phyloP scores from a whole-genome alignment of 2,113 vertebrate species.

The Mormoops blainvillei region DNA sequence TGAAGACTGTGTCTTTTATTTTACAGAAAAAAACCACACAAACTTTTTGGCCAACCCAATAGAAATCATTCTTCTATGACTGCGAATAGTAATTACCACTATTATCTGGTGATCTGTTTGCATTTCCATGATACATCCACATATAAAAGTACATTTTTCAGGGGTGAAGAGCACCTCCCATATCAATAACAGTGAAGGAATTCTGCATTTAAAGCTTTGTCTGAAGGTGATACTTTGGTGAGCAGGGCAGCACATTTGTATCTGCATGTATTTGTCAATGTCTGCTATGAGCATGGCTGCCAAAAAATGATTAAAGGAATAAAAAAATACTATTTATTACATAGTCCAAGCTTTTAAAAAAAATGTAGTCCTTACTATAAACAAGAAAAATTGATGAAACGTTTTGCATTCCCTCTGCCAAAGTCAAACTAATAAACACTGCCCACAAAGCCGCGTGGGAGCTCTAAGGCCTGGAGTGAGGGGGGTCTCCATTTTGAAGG shows the following conservation, averaged over 20 bases:
- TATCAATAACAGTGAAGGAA: neutral
- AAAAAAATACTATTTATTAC: neutral
- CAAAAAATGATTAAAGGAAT: neutral
- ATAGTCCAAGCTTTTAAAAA: neutral
- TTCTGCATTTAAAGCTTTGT: neutral
- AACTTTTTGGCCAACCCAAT: neutral
- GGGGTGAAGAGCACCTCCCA: neutral
- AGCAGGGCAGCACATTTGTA: neutral
- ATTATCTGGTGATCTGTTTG: neutral
- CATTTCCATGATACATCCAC: neutral
- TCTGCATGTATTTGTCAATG: neutral
- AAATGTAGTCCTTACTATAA: neutral
- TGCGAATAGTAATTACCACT: neutral
- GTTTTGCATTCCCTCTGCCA: neutral
- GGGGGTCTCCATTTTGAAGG: neutral
- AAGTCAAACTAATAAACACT: neutral
- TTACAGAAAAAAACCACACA: too few species aligned
- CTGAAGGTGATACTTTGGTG: neutral
- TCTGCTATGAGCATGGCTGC: neutral
- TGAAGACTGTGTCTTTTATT: too few species aligned
- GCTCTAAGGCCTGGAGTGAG: neutral
- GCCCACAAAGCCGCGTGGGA: neutral
- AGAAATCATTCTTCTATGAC: neutral
- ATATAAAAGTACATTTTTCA: neutral
- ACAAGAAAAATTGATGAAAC: slow-evolving; percentile 26